Base-by-base conservation (phyloP, 2,888 invertebrate genomes). In the Ferrisia virgata region DNA sequence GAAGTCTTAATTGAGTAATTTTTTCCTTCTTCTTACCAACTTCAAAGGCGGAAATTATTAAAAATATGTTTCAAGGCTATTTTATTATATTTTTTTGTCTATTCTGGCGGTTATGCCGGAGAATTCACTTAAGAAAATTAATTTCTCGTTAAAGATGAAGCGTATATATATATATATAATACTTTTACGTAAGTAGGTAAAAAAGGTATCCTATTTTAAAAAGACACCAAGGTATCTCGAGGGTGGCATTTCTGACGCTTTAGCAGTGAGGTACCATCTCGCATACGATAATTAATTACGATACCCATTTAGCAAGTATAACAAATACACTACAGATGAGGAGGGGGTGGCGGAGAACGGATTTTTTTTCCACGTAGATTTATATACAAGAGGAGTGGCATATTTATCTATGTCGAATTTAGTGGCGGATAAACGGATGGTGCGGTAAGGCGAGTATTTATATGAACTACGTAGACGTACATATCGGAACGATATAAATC, bases 401-500 rank as follows among this genome's bases (percentile, higher is more conserved):
- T n/a, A n/a, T 28, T 64, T 25, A 28, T 25, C 25, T 64, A 28
- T 28, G 58, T 47, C 47, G n/a, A 18, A n/a, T 47, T 47, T 47
- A 47, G 18, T 47, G n/a, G n/a, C n/a, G n/a, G n/a, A n/a, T n/a
- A n/a, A n/a, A n/a, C n/a, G n/a, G n/a, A n/a, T n/a, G n/a, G n/a
- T n/a, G n/a, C 47, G 47, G 47, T 47, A 47, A 4, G 47, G 47
- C 4, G 3, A 8, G 47, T 47, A 18, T 47, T 47, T 47, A 47
- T 47, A n/a, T n/a, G 47, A 47, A 47, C 18, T 64, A 72, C n/a
- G n/a, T n/a, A n/a, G n/a, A n/a, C n/a, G n/a, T n/a, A n/a, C n/a
- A n/a, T 72, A 31, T 72, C 72, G 72, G 33, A 64, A 64, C 58
- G 58, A 64, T 64, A 64, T 72, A 72, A 72, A 72, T 72, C 72